Evolutionary conservation across 2,888 invertebrate genomes (phyloP).

Genomic region (Ectemnius lituratus): DNA sequence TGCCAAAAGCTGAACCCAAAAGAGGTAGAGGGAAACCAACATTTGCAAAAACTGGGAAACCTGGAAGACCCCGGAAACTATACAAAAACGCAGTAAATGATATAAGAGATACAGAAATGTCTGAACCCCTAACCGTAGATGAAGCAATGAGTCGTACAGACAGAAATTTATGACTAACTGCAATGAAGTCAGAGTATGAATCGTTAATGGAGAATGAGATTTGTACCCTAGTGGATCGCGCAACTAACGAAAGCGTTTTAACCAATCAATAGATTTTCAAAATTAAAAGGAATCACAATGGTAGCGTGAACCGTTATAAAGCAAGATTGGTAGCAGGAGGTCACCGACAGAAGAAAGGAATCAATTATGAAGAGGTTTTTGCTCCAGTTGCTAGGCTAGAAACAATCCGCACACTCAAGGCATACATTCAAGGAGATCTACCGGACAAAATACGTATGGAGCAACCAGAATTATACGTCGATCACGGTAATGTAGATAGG

Average conservation of each 20-base stretch:
- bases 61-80: conserved; percentile 62
- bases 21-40: conserved; percentile 36
- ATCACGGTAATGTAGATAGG: conserved; percentile 21
- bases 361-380: conserved; percentile 55
- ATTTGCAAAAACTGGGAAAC: conserved; percentile 73
- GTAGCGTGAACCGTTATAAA: conserved; percentile 41
- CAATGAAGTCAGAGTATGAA: conserved; percentile 48
- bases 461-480: conserved; percentile 40
- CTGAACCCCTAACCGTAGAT: conserved; percentile 22
- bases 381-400: conserved; percentile 55
- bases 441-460: conserved; percentile 42
- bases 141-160: conserved; percentile 31
- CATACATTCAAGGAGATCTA: conserved; percentile 45
- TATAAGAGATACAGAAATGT: neutral
- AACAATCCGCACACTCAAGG: conserved; percentile 47
- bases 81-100: neutral
- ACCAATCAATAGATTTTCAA: conserved; percentile 51
- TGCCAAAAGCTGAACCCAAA: conserved; percentile 6
- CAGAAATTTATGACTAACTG: conserved; percentile 36
- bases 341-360: conserved; percentile 41
- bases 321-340: conserved; percentile 57
- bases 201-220: conserved; percentile 46
- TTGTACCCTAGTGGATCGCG: conserved; percentile 45
- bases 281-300: conserved; percentile 39
- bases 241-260: conserved; percentile 35